A percentile compares a stretch with the other conserved stretches of the same genome.
phyloP scores from a whole-genome alignment of 2,797 vertebrate genomes.

The Peromyscus eremicus region DNA sequence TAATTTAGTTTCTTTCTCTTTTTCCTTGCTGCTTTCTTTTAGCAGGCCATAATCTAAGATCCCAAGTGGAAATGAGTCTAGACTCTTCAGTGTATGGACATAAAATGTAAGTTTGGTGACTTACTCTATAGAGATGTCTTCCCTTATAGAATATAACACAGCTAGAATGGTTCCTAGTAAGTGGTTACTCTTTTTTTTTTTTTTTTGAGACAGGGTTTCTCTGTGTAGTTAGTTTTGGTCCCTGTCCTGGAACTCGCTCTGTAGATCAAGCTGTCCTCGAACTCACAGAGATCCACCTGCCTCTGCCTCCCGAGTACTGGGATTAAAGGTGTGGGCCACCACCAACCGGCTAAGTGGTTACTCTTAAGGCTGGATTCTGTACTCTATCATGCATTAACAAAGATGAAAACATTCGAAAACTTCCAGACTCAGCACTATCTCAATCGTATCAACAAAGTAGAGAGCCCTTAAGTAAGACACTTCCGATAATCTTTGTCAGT shows the following conservation, averaged over 20 bases:
- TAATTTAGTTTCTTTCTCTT: constrained; percentile 34
- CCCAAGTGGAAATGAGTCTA: constrained; percentile 14
- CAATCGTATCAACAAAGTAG: constrained; percentile 17
- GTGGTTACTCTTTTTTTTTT: background rate
- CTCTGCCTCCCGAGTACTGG: too few relatives aligned
- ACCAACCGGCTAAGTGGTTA: background rate
- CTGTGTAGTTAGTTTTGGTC: too few relatives aligned
- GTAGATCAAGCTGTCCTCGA: too few relatives aligned
- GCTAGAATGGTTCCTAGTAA: background rate
- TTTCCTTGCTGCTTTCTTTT: constrained; percentile 43
- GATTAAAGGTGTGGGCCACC: too few relatives aligned
- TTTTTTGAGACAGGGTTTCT: too few relatives aligned
- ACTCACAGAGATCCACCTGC: too few relatives aligned
- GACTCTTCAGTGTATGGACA: background rate
- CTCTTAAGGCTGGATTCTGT: constrained; percentile 26
- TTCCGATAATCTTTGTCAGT: constrained; percentile 1
- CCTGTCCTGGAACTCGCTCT: too few relatives aligned
- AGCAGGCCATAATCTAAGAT: constrained; percentile 30
- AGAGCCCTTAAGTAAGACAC: background rate
- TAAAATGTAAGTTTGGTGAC: background rate
- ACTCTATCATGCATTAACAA: background rate
- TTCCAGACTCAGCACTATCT: background rate
- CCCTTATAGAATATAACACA: background rate
- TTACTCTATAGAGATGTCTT: constrained; percentile 42
- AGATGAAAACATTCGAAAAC: constrained; percentile 4